Evolutionary conservation across 1,140 invertebrate species (phyloP).

Genomic region (Anoplolepis gracilipes): DNA sequence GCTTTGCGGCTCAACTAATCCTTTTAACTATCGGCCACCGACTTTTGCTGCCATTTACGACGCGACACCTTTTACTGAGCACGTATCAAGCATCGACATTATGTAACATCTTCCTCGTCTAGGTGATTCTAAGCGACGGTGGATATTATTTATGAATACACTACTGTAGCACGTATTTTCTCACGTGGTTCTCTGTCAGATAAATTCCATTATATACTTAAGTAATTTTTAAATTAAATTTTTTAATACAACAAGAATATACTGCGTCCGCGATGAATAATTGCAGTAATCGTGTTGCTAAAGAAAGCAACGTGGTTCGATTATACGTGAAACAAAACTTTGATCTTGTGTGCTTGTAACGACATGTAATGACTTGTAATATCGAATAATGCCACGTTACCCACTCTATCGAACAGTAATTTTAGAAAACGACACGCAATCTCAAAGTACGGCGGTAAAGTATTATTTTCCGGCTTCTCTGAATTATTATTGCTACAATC

Average conservation of each 20-base stretch:
- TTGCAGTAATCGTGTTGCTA: background rate
- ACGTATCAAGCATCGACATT: constrained; percentile 1
- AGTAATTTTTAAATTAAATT: constrained; percentile 2
- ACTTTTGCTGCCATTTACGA: constrained; percentile 65
- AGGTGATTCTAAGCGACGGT: background rate
- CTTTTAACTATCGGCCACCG: constrained; percentile 63
- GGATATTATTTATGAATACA: constrained; percentile 46
- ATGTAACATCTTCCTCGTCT: background rate
- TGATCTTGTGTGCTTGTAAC: constrained; percentile 58
- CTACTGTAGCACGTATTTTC: background rate
- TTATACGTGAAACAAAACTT: constrained; percentile 32
- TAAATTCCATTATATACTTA: constrained; percentile 14
- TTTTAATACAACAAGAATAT: background rate
- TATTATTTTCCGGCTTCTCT: background rate
- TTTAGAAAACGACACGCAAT: constrained; percentile 29
- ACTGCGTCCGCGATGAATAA: background rate
- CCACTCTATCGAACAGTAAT: constrained; percentile 21
- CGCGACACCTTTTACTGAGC: constrained; percentile 59
- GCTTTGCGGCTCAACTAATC: constrained; percentile 63
- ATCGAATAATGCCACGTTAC: background rate
- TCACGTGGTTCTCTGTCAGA: background rate
- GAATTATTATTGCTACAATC: background rate
- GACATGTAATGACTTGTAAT: constrained; percentile 44
- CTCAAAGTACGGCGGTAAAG: background rate
- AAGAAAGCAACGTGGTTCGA: constrained; percentile 3